A percentile compares a stretch with the other conserved stretches of the same genome.
Conservation (phyloP, 2,888 invertebrate genomes). For the Parnassius smintheus region DNA sequence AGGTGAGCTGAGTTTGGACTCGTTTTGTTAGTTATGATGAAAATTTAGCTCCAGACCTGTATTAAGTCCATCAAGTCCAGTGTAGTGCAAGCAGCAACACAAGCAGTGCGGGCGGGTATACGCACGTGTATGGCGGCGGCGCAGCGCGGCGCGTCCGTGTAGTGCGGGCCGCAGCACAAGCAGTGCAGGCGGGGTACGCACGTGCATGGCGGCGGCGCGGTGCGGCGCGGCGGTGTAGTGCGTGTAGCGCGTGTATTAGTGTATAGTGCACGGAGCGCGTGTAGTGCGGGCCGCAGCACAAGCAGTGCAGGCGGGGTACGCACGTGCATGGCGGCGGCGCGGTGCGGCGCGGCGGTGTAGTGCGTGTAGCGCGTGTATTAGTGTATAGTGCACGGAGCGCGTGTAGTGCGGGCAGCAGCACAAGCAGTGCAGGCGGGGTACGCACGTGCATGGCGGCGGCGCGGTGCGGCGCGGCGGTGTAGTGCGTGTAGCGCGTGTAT, state of each 20-base stretch:
- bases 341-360: slow-evolving; percentile 89
- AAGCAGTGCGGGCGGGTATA: slow-evolving; percentile 89
- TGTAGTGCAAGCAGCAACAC: slow-evolving; percentile 61
- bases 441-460: slow-evolving; percentile 84
- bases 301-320: slow-evolving; percentile 51
- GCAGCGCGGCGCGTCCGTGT: slow-evolving; percentile 86
- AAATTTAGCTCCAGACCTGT: too few species aligned
- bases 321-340: slow-evolving; percentile 85
- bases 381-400: slow-evolving; percentile 60
- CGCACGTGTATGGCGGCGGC: slow-evolving; percentile 91
- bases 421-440: slow-evolving; percentile 71
- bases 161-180: slow-evolving; percentile 84
- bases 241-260: too few species aligned
- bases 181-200: slow-evolving; percentile 89
- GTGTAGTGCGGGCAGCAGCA: slow-evolving; percentile 87
- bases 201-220: slow-evolving; percentile 91
- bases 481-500: slow-evolving; percentile 77
- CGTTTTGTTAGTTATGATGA: too few species aligned
- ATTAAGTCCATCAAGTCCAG: too few species aligned
- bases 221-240: slow-evolving; percentile 77
- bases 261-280: slow-evolving; percentile 61
- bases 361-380: slow-evolving; percentile 79
- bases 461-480: slow-evolving; percentile 90
- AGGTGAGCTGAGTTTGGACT: too few species aligned
- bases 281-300: slow-evolving; percentile 89